Base-by-base conservation (phyloP, 2,888 invertebrate species). In the Apotomis betuletana region DNA sequence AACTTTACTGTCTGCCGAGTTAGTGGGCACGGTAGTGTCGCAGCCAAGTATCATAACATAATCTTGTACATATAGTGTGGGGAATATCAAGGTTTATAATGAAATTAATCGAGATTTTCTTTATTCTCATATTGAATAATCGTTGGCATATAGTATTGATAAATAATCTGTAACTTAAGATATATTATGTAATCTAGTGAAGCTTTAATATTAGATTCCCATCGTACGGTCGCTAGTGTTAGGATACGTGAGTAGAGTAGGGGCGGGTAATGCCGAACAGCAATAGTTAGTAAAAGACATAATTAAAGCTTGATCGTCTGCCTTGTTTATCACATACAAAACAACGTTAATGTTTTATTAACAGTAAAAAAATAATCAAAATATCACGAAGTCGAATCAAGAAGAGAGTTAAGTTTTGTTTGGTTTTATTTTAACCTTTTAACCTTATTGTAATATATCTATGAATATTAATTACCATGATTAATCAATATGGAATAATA, bases 151-250 rank as follows among this genome's bases (percentile, higher is more conserved):
- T 70, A 70, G 71, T 71, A 71, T 71, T 71, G 58, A 62, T 61
- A 46, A 36, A 67, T 27, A 67, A 62, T 55, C n/a, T 44, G 13
- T 65, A 51, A 57, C 46, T 57, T 67, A 72, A 63, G 57, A 12
- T 62, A 60, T 67, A 65, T 64, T 44, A 57, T 67, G 54, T 72
- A 68, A 72, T 72, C 57, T 72, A 68, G 63, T 68, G 38, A 58
- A 72, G 72, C 72, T 72, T 72, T 72, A 72, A 72, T 54, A 6
- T 58, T 72, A 72, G 72, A 63, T 59, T 68, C 72, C 72, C 72
- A 72, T 72, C 72, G 72, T 72, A 63, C 27, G 71, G 63, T 68
- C 51, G 67, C 13, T 67, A n/a, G 36, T 65, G 44, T n/a, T 59
- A 68, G 54, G 54, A 9, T 57, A 58, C 12, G 41, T 57, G 5